Evolutionary conservation across 2,797 vertebrate genomes (phyloP).

Genomic region (Dallia pectoralis): DNA sequence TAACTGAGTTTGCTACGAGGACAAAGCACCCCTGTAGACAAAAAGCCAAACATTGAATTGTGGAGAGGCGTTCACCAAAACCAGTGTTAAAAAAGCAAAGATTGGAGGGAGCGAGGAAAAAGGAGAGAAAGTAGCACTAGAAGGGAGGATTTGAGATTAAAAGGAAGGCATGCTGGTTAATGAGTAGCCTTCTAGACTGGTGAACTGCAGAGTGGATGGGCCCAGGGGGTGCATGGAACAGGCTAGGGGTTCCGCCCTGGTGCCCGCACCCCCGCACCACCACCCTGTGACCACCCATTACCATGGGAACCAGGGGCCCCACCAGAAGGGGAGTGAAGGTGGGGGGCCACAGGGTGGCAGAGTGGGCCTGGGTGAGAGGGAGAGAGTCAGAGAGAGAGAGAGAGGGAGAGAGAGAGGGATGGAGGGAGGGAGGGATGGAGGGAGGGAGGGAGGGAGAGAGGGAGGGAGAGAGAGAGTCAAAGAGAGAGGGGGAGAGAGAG

Average conservation of each 20-base stretch:
- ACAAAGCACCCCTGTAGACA: not conserved
- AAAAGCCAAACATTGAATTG: not conserved
- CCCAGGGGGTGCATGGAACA: conserved; percentile 68
- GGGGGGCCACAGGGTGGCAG: conserved; percentile 19
- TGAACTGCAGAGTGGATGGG: conserved; percentile 46
- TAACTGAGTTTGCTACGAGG: not conserved
- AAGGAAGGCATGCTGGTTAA: conserved; percentile 71
- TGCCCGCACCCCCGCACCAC: conserved; percentile 68
- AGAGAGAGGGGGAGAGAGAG: conserved; percentile 48
- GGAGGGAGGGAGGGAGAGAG: conserved; percentile 27
- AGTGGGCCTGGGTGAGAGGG: conserved; percentile 49
- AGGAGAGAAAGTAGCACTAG: conserved; percentile 1
- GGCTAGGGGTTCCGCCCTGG: conserved; percentile 76
- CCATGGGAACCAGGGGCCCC: conserved; percentile 79
- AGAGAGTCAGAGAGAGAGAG: conserved; percentile 39
- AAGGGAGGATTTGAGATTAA: conserved; percentile 69
- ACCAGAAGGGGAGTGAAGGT: conserved; percentile 48
- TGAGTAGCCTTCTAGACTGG: conserved; percentile 67
- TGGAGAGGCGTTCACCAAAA: not conserved
- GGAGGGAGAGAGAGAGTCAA: conserved; percentile 29
- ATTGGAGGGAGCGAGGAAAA: conserved; percentile 6
- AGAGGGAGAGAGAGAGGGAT: too few species aligned
- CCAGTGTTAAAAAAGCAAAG: not conserved
- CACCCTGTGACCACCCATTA: conserved; percentile 74
- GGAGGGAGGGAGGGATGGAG: conserved; percentile 46